Percentiles rank a stretch among this genome's conserved stretches.
Conservation (phyloP, 2,797 vertebrate species). For the Bufotes viridis region DNA sequence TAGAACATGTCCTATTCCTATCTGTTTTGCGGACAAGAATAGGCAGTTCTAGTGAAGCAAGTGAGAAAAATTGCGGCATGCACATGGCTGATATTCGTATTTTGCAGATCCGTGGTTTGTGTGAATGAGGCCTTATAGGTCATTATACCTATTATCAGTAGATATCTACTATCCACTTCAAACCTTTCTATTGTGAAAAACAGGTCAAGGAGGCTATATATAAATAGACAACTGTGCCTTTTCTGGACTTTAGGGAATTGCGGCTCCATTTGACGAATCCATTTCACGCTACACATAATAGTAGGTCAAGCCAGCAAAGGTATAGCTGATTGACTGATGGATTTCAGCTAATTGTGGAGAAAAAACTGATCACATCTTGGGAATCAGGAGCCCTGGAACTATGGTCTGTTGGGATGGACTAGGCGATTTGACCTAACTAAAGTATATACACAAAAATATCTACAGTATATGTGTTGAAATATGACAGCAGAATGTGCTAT, state of each 20-base stretch:
- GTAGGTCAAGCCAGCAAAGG: slow-evolving; percentile 15
- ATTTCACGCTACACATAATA: neutral
- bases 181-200: neutral
- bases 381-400: neutral
- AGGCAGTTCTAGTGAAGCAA: no score
- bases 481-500: no score
- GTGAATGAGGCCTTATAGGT: neutral
- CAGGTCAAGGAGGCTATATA: slow-evolving; percentile 6
- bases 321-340: slow-evolving; percentile 22
- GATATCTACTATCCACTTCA: neutral
- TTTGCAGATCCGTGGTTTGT: no score
- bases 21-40: no score
- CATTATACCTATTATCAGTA: neutral
- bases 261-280: neutral
- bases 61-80: no score
- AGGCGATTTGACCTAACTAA: no score
- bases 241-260: neutral
- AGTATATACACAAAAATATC: no score
- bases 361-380: neutral
- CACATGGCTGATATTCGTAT: no score
- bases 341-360: neutral
- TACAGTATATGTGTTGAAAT: no score
- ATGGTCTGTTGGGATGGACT: neutral
- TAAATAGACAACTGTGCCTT: slow-evolving; percentile 13
- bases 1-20: no score